Evolutionary conservation across 2,113 vertebrate species (phyloP).

Genomic region (Rynchops niger): DNA sequence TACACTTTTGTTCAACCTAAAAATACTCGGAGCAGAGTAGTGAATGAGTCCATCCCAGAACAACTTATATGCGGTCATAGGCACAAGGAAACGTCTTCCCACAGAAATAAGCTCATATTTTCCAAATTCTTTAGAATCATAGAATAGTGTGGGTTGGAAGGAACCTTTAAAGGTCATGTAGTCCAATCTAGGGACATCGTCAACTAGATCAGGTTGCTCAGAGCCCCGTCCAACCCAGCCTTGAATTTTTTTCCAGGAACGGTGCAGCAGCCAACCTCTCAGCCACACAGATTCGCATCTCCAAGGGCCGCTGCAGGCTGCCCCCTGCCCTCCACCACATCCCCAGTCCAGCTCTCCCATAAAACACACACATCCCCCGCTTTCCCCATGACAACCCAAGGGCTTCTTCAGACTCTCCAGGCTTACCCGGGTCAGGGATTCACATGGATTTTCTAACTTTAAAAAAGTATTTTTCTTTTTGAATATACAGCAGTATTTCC

Average conservation of each 20-base stretch:
- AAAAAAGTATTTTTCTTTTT: neutral
- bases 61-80: rapidly evolving
- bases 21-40: neutral
- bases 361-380: rapidly evolving
- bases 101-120: neutral
- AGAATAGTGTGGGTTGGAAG: neutral
- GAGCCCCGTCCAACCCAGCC: neutral
- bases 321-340: rapidly evolving
- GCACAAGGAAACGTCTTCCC: neutral
- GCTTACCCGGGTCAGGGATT: neutral
- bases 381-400: neutral
- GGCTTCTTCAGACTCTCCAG: neutral
- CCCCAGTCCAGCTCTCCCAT: neutral
- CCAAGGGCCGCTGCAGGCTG: neutral
- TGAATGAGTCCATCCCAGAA: neutral
- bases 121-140: neutral
- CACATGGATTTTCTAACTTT: neutral
- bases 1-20: neutral
- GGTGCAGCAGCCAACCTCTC: neutral
- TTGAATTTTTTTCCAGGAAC: neutral
- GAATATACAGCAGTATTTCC: neutral
- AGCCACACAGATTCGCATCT: neutral
- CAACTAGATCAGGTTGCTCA: neutral
- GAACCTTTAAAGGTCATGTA: neutral
- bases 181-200: neutral